Conservation (phyloP, 1,140 invertebrate genomes). For the Potamilus streckersoni region DNA sequence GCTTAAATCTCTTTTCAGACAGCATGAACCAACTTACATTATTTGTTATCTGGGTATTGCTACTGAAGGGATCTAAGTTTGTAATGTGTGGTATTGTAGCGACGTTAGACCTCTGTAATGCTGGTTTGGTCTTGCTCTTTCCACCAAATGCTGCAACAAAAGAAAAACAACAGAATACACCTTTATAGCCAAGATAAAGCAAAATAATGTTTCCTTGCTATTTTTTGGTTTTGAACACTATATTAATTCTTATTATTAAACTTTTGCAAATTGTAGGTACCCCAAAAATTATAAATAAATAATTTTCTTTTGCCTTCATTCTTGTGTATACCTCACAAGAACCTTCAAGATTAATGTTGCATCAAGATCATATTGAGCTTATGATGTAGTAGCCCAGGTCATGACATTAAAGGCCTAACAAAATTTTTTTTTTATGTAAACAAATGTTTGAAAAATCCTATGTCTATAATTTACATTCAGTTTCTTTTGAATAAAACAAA, state of each 20-base stretch:
- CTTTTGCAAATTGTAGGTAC: not conserved
- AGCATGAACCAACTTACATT: not conserved
- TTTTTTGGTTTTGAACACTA: not conserved
- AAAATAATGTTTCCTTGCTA: not conserved
- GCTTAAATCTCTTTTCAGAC: no score
- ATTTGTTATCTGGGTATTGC: conserved; percentile 37
- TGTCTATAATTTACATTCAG: no score
- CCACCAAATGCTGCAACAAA: conserved; percentile 38
- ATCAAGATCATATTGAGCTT: no score
- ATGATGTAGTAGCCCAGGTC: no score
- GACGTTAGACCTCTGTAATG: conserved; percentile 48
- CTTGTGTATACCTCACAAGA: no score
- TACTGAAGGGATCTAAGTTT: conserved; percentile 56
- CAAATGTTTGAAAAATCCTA: no score
- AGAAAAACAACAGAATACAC: not conserved
- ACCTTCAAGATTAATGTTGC: no score
- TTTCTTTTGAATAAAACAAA: no score
- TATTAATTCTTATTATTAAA: not conserved
- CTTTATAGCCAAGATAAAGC: not conserved
- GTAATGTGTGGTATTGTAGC: conserved; percentile 60
- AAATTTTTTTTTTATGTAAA: no score
- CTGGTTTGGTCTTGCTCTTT: conserved; percentile 43
- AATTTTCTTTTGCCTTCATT: no score
- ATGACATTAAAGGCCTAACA: no score
- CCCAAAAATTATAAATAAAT: no score